Conservation (phyloP, 2,113 vertebrate species). For the Sorex fumeus region DNA sequence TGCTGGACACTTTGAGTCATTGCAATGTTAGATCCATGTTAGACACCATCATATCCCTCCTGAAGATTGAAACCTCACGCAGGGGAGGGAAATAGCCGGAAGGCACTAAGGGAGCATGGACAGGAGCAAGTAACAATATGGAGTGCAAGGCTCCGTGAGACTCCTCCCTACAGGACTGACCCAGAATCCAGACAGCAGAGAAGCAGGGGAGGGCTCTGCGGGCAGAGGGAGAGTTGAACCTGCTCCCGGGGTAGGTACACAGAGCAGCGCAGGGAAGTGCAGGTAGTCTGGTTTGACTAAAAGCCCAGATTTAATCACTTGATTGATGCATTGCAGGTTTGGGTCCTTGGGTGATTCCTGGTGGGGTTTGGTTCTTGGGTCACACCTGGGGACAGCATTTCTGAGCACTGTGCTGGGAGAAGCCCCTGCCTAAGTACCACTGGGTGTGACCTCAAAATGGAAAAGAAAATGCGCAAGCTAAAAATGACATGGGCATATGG, state of each 20-base stretch:
- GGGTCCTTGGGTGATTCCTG: no score
- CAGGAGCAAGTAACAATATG: neutral
- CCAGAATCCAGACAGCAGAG: conserved; percentile 3
- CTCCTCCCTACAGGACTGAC: conserved; percentile 11
- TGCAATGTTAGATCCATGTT: neutral
- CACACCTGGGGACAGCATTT: no score
- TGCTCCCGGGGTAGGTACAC: no score
- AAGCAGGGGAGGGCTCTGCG: neutral
- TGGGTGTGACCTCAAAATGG: no score
- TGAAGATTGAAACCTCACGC: neutral
- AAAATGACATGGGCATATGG: no score
- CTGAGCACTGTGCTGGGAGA: no score
- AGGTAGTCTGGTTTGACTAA: neutral
- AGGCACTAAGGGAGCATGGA: neutral
- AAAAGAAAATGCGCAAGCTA: no score
- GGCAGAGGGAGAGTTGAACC: no score
- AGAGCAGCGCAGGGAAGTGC: neutral
- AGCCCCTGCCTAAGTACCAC: no score
- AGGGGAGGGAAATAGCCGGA: neutral
- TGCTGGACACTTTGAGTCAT: neutral
- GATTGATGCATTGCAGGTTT: no score
- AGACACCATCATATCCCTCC: neutral
- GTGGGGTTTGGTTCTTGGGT: no score
- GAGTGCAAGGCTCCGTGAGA: neutral
- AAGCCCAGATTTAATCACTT: neutral